phyloP scores from a whole-genome alignment of 2,797 vertebrate genomes.

The Monodelphis domestica region DNA sequence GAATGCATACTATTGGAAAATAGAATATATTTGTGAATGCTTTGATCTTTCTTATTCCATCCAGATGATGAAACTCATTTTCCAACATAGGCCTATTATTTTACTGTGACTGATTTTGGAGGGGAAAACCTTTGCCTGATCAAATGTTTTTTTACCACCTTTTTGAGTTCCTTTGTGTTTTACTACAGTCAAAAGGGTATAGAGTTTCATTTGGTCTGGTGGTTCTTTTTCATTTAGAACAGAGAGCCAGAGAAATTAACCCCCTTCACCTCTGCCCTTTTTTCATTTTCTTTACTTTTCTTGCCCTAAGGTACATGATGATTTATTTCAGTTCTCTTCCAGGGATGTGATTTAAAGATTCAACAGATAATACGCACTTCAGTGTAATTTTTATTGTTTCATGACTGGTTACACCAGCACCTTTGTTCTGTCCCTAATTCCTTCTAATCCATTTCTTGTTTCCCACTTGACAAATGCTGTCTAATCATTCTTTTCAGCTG shows the following conservation, averaged over 20 bases:
- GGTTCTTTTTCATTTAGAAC: slow-evolving; percentile 71
- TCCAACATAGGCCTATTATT: not conserved
- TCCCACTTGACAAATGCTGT: not conserved
- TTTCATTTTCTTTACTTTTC: slow-evolving; percentile 63
- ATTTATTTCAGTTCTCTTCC: slow-evolving; percentile 72
- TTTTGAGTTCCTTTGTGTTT: slow-evolving; percentile 26
- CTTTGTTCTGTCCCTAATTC: slow-evolving; percentile 52
- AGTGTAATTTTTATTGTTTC: slow-evolving; percentile 56
- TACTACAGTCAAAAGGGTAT: slow-evolving; percentile 39
- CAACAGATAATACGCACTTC: slow-evolving; percentile 66
- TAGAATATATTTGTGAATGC: not conserved
- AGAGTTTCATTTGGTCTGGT: slow-evolving; percentile 43
- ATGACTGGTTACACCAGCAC: slow-evolving; percentile 55
- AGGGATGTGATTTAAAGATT: slow-evolving; percentile 68
- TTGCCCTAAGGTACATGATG: slow-evolving; percentile 66
- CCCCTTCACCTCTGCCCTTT: slow-evolving; percentile 44
- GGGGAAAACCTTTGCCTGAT: slow-evolving; percentile 16
- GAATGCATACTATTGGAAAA: slow-evolving; percentile 29
- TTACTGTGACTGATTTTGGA: slow-evolving; percentile 12
- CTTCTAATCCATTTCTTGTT: slow-evolving; percentile 4
- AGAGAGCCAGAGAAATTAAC: slow-evolving; percentile 44
- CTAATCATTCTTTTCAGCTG: slow-evolving; percentile 10
- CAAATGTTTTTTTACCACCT: slow-evolving; percentile 33
- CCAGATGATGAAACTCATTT: not conserved
- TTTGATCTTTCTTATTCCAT: not conserved